phyloP scores from a whole-genome alignment of 2,113 vertebrate genomes.

The Craseonycteris thonglongyai region DNA sequence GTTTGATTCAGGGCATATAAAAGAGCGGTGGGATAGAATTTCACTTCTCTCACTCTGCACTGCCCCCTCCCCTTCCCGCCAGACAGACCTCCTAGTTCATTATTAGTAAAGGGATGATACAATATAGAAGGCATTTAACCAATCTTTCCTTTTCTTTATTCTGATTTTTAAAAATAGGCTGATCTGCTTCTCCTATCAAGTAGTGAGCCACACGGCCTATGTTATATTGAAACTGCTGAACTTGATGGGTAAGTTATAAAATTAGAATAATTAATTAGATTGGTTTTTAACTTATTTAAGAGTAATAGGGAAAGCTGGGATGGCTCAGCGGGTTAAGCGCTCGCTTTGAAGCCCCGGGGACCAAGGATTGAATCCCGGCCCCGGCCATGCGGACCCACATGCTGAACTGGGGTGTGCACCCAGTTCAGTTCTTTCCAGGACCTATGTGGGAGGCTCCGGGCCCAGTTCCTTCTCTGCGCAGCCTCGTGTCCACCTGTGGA shows the following conservation, averaged over 20 bases:
- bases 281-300: not conserved
- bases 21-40: not conserved
- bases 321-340: too few species aligned
- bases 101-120: not conserved
- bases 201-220: slow-evolving; percentile 84
- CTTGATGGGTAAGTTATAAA: slow-evolving; percentile 82
- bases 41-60: not conserved
- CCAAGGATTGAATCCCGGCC: too few species aligned
- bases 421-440: too few species aligned
- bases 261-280: not conserved
- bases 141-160: not conserved
- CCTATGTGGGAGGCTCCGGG: too few species aligned
- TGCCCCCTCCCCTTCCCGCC: too few species aligned
- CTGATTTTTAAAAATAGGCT: slow-evolving; percentile 74
- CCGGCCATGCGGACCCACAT: too few species aligned
- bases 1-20: not conserved
- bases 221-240: slow-evolving; percentile 85
- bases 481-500: too few species aligned
- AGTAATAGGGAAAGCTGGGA: too few species aligned
- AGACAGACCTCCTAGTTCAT: not conserved
- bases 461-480: too few species aligned
- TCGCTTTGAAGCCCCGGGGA: too few species aligned
- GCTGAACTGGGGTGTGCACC: too few species aligned
- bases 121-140: not conserved
- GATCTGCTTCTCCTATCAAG: slow-evolving; percentile 84